Conservation (phyloP, 2,113 vertebrate species). For the Tyrannus savana region DNA sequence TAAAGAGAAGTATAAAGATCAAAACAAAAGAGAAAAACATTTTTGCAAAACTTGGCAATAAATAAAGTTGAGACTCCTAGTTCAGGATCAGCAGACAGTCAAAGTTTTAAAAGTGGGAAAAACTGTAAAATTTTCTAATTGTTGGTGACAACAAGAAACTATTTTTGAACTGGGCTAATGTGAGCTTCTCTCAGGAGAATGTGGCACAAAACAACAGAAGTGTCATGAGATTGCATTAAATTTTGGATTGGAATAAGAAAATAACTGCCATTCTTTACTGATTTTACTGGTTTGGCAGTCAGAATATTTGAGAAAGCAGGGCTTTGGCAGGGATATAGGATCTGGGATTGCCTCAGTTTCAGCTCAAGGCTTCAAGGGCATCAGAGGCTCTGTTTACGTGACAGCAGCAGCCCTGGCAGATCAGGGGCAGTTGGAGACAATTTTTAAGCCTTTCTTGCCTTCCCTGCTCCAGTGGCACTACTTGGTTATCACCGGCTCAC, state of each 20-base stretch:
- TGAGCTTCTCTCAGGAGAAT: not conserved
- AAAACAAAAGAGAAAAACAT: not conserved
- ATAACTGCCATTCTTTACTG: not conserved
- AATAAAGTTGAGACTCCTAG: not conserved
- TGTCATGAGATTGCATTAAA: not conserved
- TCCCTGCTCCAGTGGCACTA: not conserved
- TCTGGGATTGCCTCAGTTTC: not conserved
- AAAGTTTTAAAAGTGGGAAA: not conserved
- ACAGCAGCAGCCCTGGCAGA: not conserved
- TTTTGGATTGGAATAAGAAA: not conserved
- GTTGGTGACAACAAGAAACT: not conserved
- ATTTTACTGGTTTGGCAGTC: not conserved
- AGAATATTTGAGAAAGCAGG: not conserved
- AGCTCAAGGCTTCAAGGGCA: not conserved
- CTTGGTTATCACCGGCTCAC: not conserved
- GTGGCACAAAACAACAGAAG: not conserved
- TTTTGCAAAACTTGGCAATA: not conserved
- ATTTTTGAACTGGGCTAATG: rapidly evolving
- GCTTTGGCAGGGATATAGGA: not conserved
- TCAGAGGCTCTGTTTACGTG: not conserved
- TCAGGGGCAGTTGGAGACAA: not conserved
- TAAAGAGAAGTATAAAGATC: not conserved
- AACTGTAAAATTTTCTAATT: not conserved
- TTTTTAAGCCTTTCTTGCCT: not conserved
- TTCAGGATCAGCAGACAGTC: not conserved